These are phyloP conservation scores for Arctocebus calabarensis DNA, from an alignment of 2,797 vertebrate species.

Conservation along the genomic window DNA sequence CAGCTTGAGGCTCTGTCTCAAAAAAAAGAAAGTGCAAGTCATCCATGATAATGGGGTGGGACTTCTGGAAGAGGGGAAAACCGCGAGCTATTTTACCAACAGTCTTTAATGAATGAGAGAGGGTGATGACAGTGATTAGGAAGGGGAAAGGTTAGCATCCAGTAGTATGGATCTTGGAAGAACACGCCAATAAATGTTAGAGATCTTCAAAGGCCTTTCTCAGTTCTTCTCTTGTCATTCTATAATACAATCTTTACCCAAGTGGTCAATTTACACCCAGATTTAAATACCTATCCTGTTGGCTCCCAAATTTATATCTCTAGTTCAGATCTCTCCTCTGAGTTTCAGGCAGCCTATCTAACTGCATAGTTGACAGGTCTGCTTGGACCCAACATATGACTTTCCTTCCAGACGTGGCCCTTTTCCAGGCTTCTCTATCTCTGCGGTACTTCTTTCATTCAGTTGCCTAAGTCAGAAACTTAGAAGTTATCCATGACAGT, in stretches of 20 bases:
- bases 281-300: slow-evolving; percentile 1
- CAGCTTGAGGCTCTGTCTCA: too few relatives aligned
- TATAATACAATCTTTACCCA: not conserved
- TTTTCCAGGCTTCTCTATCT: slow-evolving; percentile 1
- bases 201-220: not conserved
- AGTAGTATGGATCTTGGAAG: not conserved
- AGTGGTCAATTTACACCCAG: not conserved
- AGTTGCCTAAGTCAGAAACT: slow-evolving; percentile 2
- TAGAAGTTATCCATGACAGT: not conserved
- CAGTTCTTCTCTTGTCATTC: slow-evolving; percentile 6
- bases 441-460: not conserved
- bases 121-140: not conserved
- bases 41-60: not conserved
- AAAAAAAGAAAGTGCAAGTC: too few relatives aligned
- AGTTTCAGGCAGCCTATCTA: not conserved
- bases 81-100: slow-evolving; percentile 1
- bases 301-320: not conserved
- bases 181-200: not conserved
- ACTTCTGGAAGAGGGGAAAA: slow-evolving; percentile 9
- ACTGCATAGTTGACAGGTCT: not conserved
- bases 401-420: not conserved
- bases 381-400: not conserved
- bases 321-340: not conserved
- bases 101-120: not conserved
- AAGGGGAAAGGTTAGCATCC: not conserved